These are phyloP conservation scores for Pedetes capensis DNA, from an alignment of 2,113 vertebrate genomes.

Conservation along the genomic window DNA sequence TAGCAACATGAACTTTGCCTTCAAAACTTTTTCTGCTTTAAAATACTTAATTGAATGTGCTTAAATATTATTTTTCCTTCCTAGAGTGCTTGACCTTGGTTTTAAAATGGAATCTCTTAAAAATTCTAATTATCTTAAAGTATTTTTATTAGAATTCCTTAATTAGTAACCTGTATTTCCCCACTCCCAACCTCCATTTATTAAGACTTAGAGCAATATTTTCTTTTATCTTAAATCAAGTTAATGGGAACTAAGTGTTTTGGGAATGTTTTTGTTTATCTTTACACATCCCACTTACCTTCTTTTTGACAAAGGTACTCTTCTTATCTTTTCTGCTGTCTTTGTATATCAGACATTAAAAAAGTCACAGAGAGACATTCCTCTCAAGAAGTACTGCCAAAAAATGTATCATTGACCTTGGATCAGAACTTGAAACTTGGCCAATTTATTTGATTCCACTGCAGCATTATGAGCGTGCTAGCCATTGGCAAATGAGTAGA, in stretches of 20 bases:
- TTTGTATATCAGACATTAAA: slow-evolving; percentile 79
- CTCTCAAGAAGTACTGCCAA: slow-evolving; percentile 84
- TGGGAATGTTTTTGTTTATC: slow-evolving; percentile 79
- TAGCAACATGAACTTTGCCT: slow-evolving; percentile 34
- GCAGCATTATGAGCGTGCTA: slow-evolving; percentile 79
- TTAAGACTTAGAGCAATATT: slow-evolving; percentile 64
- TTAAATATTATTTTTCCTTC: slow-evolving; percentile 73
- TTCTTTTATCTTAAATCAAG: slow-evolving; percentile 81
- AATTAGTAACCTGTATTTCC: slow-evolving; percentile 77
- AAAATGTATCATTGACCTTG: slow-evolving; percentile 88
- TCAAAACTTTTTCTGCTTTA: slow-evolving; percentile 45
- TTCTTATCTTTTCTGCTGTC: slow-evolving; percentile 81
- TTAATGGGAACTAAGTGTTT: slow-evolving; percentile 80
- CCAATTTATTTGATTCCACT: slow-evolving; percentile 82
- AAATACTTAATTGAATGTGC: not conserved
- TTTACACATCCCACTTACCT: slow-evolving; percentile 77
- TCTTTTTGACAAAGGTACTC: slow-evolving; percentile 76
- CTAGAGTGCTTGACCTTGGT: slow-evolving; percentile 77
- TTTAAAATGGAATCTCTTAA: slow-evolving; percentile 66
- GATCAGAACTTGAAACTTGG: slow-evolving; percentile 81
- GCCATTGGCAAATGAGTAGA: slow-evolving; percentile 82
- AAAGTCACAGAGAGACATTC: slow-evolving; percentile 80
- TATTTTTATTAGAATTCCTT: slow-evolving; percentile 79
- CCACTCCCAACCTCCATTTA: slow-evolving; percentile 53
- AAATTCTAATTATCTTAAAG: slow-evolving; percentile 76